Evolutionary conservation across 2,113 vertebrate genomes (phyloP).

Genomic region (Festucalex cinctus): DNA sequence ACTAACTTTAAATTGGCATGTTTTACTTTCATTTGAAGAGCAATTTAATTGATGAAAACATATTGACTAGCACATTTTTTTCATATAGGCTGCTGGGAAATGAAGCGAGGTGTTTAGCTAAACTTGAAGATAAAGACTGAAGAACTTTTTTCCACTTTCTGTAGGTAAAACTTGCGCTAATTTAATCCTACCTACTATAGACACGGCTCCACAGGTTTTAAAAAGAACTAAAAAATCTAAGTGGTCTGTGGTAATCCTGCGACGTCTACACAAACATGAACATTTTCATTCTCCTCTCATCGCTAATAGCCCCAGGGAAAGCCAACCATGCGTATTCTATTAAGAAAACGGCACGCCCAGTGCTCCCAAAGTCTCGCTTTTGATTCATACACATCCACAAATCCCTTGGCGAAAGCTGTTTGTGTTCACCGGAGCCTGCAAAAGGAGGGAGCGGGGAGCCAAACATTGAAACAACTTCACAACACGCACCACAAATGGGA

Average conservation of each 20-base stretch:
- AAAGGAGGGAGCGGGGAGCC: slow-evolving; percentile 32
- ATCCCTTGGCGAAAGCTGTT: slow-evolving; percentile 67
- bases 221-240: slow-evolving; percentile 33
- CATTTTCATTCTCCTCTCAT: slow-evolving; percentile 69
- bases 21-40: slow-evolving; percentile 1
- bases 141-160: background rate
- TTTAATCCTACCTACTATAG: slow-evolving; percentile 13
- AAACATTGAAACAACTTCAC: slow-evolving; percentile 27
- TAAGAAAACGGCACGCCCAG: slow-evolving; percentile 69
- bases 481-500: slow-evolving; percentile 19
- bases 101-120: background rate
- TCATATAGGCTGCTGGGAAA: background rate
- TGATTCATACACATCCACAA: slow-evolving; percentile 65
- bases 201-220: slow-evolving; percentile 15
- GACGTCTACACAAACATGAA: slow-evolving; percentile 63
- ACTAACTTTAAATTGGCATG: background rate
- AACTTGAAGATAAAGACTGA: background rate
- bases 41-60: slow-evolving; percentile 10
- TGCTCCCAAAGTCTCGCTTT: slow-evolving; percentile 60
- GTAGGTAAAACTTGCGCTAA: background rate
- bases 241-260: slow-evolving; percentile 43
- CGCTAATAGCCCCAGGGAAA: slow-evolving; percentile 65
- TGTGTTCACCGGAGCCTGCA: slow-evolving; percentile 68
- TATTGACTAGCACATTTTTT: background rate
- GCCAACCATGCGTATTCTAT: slow-evolving; percentile 68